Base-by-base conservation (phyloP, 2,113 vertebrate species). In the Ammodytes dubius region DNA sequence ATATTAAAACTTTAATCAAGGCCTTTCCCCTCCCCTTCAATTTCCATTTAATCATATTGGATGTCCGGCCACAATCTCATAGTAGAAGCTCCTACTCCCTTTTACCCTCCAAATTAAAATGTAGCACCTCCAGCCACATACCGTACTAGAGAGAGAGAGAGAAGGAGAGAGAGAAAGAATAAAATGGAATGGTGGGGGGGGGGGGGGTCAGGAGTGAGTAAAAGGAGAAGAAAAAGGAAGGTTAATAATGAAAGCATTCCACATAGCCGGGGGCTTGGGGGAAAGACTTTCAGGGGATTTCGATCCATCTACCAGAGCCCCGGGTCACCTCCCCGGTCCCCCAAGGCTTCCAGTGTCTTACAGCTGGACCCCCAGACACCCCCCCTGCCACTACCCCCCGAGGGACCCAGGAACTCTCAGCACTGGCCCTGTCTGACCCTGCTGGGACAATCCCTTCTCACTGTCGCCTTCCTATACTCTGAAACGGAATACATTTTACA, bases 231-330 rank as follows among this genome's bases (percentile, higher is more conserved):
- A n/a, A 45, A 52, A 52, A 63, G 58, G 68, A 77, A 81, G 81
- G 89, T 89, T 90, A 86, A 91, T 89, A 91, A 90, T 88, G 77
- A 88, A 88, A 89, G 77, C 74, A 81, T 90, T 93, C 79, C 85
- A 86, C 82, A 90, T 85, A 79, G 88, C 86, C 86, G 77, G 70
- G 72, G 78, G 65, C 54, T 91, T 74, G 59, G 81, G 27, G 27
- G 27, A 88, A 86, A 86, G 77, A 82, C 69, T 91, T 27, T 89
- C 77, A 19, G 87, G 70, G 84, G 75, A 81, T 90, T 78, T 27
- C 43, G 42, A 79, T 67, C 69, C 86, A 77, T 85, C 76, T 88
- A 57, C 77, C n/a, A 88, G 87, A 92, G 90, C 57, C 71, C 74
- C 17, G 7, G 68, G 81, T 79, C 46, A 17, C 88, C 57, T 58